These are phyloP conservation scores for Pemphigus obesinymphae DNA, from an alignment of 1,140 invertebrate species.

Conservation along the genomic window DNA sequence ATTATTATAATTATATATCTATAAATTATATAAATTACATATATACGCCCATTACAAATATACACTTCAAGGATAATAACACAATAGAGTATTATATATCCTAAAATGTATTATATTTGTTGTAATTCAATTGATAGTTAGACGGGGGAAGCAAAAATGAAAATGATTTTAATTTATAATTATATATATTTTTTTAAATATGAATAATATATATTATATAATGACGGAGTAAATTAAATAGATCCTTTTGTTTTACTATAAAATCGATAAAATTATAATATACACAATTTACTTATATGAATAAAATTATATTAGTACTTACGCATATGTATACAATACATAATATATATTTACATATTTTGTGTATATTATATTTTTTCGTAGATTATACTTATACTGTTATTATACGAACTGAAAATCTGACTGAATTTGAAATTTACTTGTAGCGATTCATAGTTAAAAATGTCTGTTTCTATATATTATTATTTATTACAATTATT, in stretches of 20 bases:
- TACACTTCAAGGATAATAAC: background rate
- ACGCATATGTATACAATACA: no score
- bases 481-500: no score
- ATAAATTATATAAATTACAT: background rate
- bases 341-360: no score
- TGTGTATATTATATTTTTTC: background rate
- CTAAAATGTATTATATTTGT: background rate
- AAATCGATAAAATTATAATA: background rate
- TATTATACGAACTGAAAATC: slow-evolving; percentile 9
- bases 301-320: no score
- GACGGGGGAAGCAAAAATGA: slow-evolving; percentile 5
- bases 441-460: background rate
- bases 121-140: slow-evolving; percentile 16
- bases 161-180: background rate
- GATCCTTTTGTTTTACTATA: background rate
- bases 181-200: background rate
- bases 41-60: background rate
- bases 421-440: background rate
- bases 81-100: background rate
- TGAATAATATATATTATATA: background rate
- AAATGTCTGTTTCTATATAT: background rate
- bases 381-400: background rate
- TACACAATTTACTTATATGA: background rate
- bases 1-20: no score
- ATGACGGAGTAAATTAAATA: background rate